A percentile compares a stretch with the other conserved stretches of the same genome.
Conservation (phyloP, 2,113 vertebrate species). For the Mobula hypostoma region DNA sequence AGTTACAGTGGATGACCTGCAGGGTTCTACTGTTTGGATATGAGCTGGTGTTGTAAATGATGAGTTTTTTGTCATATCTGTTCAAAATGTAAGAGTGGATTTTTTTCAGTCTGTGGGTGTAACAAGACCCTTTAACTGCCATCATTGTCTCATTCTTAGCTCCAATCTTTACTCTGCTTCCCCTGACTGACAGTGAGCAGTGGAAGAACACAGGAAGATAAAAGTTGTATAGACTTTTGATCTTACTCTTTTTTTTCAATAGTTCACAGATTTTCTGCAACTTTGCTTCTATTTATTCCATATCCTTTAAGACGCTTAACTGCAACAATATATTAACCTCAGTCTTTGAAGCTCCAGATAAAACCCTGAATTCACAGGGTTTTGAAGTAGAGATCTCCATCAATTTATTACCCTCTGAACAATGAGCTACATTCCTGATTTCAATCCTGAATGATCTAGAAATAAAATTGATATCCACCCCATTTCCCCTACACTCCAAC, state of each 20-base stretch:
- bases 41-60: constrained; percentile 47
- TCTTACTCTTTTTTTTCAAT: not conserved
- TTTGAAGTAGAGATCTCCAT: not conserved
- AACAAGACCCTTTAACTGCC: not conserved
- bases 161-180: not conserved
- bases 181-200: too few relatives aligned
- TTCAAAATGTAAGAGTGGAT: constrained; percentile 1
- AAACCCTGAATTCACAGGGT: not conserved
- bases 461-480: too few relatives aligned
- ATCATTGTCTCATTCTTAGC: not conserved
- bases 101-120: not conserved
- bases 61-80: constrained; percentile 46
- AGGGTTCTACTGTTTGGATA: constrained; percentile 41
- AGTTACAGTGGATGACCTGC: constrained; percentile 41
- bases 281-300: not conserved
- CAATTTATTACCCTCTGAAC: not conserved
- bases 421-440: not conserved
- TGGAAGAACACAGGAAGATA: not conserved
- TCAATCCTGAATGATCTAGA: too few relatives aligned
- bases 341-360: not conserved
- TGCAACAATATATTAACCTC: not conserved
- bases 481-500: too few relatives aligned
- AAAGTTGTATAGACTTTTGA: not conserved
- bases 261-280: not conserved
- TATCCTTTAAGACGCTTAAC: not conserved